Evolutionary conservation across 2,888 invertebrate species (phyloP).

Genomic region (Eristalis arbustorum): DNA sequence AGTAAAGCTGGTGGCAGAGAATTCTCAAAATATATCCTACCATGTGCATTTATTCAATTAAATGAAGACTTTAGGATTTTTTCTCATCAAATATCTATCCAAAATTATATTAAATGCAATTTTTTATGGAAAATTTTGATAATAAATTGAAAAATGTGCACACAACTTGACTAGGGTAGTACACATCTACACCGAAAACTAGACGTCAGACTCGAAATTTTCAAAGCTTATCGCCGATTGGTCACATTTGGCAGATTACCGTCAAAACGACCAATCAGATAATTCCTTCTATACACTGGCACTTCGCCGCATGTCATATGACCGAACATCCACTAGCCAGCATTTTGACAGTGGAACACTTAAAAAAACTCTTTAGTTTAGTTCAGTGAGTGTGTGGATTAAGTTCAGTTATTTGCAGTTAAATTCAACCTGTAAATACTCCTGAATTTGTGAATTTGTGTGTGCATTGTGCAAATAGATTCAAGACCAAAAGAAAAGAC

Average conservation of each 20-base stretch:
- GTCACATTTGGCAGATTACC: conserved; percentile 81
- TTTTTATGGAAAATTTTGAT: neutral
- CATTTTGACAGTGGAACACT: conserved; percentile 91
- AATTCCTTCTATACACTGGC: conserved; percentile 82
- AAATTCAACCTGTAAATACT: conserved; percentile 73
- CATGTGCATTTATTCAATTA: neutral
- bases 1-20: neutral
- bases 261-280: conserved; percentile 82
- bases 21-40: neutral
- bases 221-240: conserved; percentile 82
- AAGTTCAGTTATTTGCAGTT: conserved; percentile 81
- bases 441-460: conserved; percentile 72
- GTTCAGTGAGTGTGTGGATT: conserved; percentile 90
- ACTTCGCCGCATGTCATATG: conserved; percentile 88
- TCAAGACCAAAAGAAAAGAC: conserved; percentile 38
- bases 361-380: conserved; percentile 83
- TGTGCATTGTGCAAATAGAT: conserved; percentile 52
- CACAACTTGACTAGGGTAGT: conserved; percentile 82
- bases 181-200: conserved; percentile 80
- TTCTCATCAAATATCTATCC: neutral
- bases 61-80: neutral
- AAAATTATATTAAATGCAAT: neutral
- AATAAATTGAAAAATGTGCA: neutral
- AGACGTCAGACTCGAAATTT: conserved; percentile 81
- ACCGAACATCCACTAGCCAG: conserved; percentile 81